Percentiles rank a stretch among this genome's conserved stretches.
phyloP scores from a whole-genome alignment of 2,888 invertebrate genomes.

The Pristionchus japonicus region DNA sequence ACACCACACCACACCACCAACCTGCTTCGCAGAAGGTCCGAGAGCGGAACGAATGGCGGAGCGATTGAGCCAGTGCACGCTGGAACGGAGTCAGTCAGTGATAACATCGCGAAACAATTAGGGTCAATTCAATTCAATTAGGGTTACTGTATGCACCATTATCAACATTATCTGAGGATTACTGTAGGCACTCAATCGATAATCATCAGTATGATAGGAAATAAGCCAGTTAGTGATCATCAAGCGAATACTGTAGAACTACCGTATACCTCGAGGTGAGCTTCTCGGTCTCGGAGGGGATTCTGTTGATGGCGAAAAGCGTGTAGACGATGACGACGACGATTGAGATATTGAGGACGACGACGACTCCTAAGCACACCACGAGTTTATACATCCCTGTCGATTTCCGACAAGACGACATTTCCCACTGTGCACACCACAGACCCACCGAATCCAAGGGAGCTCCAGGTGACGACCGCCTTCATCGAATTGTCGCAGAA shows the following conservation, averaged over 20 bases:
- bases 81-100: constrained; percentile 45
- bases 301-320: not conserved
- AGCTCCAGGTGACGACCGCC: not conserved
- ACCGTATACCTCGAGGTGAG: constrained; percentile 45
- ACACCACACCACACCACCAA: not conserved
- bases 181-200: not conserved
- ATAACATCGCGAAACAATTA: too few relatives aligned
- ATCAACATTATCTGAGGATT: not conserved
- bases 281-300: constrained; percentile 5
- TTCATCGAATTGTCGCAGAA: not conserved
- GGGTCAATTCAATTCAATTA: too few relatives aligned
- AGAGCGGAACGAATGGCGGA: constrained; percentile 63
- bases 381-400: not conserved
- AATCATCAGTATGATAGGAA: not conserved
- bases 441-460: not conserved
- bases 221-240: not conserved
- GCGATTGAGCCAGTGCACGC: constrained; percentile 61
- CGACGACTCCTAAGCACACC: not conserved
- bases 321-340: constrained; percentile 9
- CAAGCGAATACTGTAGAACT: not conserved
- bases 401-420: not conserved
- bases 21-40: constrained; percentile 57
- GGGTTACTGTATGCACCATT: not conserved
- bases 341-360: not conserved
- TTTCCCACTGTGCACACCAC: not conserved